Evolutionary conservation across 2,888 invertebrate genomes (phyloP), one percentile per base, ranked within the genome.

Genomic region (Diloba caeruleocephala): DNA sequence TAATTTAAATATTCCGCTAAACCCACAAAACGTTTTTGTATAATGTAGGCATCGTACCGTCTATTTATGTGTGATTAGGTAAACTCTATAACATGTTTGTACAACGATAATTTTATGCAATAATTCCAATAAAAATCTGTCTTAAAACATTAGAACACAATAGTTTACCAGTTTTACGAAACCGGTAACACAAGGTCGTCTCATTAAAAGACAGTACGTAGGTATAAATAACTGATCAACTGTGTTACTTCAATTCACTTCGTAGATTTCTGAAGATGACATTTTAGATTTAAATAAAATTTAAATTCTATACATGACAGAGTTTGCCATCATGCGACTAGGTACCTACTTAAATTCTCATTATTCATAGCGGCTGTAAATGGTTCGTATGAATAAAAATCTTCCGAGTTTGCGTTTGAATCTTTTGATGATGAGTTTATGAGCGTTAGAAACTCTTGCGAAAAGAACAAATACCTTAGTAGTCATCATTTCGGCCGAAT

Each of bases 81-180:
- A 56, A 60, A 50, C 36, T 45, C 33, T 25, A 34, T 19, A 71
- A 65, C 66, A 51, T 49, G 56, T 58, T 58, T 50, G 13, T 53
- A 48, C 44, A 50, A 67, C 26, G 53, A 70, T 73, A 66, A 71
- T 71, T 66, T 68, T 66, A 73, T 68, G 53, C 70, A 69, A 60
- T 51, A 54, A 58, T 65, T 48, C 46, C 34, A 63, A 59, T 52
- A 49, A 59, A 67, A 69, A 72, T 15, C 49, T 48, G 34, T 55
- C 38, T 36, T 32, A 38, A 19, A 62, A 43, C 28, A 48, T 46
- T 55, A 54, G 60, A 72, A 58, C 26, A 72, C 66, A 68, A 74
- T 68, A 64, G 44, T 57, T 65, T 69, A 63, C 64, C 43, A 62
- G 60, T 74, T 74, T 67, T 53, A 50, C 17, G 34, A 57, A 74